These are phyloP conservation scores for Tetragnatha montana DNA, from an alignment of 2,888 invertebrate genomes.

Conservation along the genomic window DNA sequence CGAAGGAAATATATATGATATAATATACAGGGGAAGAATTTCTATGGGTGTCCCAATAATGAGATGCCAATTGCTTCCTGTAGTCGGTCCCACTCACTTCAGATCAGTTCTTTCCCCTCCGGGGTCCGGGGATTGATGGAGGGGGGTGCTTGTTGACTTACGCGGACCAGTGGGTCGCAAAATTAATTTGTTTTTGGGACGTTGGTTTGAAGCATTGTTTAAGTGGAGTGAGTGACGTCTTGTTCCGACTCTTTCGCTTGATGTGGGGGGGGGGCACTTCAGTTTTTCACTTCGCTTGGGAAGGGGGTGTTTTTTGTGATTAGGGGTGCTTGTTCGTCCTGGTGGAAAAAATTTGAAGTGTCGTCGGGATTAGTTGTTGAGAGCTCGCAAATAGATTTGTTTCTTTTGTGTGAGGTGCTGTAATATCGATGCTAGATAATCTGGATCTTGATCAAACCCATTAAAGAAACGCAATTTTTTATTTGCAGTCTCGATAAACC, in stretches of 20 bases:
- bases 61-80: slow-evolving; percentile 69
- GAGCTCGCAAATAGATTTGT: too few relatives aligned
- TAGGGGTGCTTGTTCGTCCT: background rate
- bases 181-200: slow-evolving; percentile 58
- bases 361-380: too few relatives aligned
- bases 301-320: background rate
- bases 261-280: background rate
- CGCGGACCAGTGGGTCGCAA: slow-evolving; percentile 53
- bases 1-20: slow-evolving; percentile 2
- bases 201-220: slow-evolving; percentile 52
- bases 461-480: too few relatives aligned
- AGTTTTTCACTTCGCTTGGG: background rate
- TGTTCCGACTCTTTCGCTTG: background rate
- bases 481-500: too few relatives aligned
- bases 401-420: too few relatives aligned
- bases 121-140: slow-evolving; percentile 42
- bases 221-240: slow-evolving; percentile 35
- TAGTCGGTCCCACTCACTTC: slow-evolving; percentile 36
- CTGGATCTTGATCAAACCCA: too few relatives aligned
- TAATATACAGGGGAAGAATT: slow-evolving; percentile 5
- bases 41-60: slow-evolving; percentile 45
- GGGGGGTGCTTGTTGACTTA: slow-evolving; percentile 57
- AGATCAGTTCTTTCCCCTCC: background rate
- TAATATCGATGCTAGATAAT: too few relatives aligned
- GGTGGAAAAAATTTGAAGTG: too few relatives aligned